Percentiles rank a stretch among this genome's conserved stretches.
Evolutionary conservation across 2,113 vertebrate species (phyloP).

Genomic region (Jaculus jaculus): DNA sequence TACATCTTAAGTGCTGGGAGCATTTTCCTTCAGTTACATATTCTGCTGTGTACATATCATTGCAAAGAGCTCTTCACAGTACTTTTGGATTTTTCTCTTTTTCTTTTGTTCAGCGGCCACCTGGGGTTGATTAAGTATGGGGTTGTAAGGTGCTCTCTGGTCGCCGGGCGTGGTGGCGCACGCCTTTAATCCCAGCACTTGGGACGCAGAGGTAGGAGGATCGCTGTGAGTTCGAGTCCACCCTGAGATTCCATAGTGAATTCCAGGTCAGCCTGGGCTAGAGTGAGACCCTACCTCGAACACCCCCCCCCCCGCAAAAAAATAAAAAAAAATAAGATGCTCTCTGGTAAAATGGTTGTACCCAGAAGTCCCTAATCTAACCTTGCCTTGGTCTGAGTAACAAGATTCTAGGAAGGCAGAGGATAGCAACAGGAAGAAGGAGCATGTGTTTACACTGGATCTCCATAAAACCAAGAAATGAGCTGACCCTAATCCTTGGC

Average conservation of each 20-base stretch:
- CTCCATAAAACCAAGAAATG: background rate
- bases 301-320: no score
- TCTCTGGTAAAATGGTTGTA: background rate
- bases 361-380: background rate
- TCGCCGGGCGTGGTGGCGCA: no score
- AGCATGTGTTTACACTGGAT: background rate
- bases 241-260: no score
- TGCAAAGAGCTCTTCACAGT: background rate
- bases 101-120: background rate
- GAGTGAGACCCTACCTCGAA: no score
- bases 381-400: background rate
- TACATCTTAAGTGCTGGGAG: background rate
- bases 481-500: background rate
- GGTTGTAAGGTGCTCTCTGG: background rate
- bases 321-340: no score
- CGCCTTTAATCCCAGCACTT: no score
- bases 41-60: background rate
- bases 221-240: no score
- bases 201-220: no score
- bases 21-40: background rate
- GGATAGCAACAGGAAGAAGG: background rate
- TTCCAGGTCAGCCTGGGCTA: no score
- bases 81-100: conserved; percentile 10
- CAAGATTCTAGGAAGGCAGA: background rate
- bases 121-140: background rate